phyloP scores from a whole-genome alignment of 2,797 vertebrate species.

The Coilia nasus region DNA sequence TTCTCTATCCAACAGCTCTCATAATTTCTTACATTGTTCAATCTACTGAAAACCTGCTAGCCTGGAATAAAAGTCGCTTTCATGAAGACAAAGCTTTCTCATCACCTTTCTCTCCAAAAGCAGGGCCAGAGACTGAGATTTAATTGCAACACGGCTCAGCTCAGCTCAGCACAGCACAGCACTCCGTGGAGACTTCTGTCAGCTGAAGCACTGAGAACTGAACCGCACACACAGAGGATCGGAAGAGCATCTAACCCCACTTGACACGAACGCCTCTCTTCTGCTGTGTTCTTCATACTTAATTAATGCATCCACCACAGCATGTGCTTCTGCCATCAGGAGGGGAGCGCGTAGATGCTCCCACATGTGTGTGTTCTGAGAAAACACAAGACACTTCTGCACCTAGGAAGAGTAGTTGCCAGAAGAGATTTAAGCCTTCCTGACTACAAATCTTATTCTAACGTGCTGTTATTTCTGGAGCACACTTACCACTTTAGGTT shows the following conservation, averaged over 20 bases:
- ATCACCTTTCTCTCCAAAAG: conserved; percentile 44
- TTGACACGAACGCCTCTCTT: not conserved
- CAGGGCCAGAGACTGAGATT: conserved; percentile 39
- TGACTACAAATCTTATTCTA: too few relatives aligned
- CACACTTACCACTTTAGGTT: too few relatives aligned
- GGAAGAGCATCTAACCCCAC: conserved; percentile 20
- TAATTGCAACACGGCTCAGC: conserved; percentile 38
- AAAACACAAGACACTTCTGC: too few relatives aligned
- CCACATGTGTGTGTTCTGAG: too few relatives aligned
- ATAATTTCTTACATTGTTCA: conserved; percentile 16
- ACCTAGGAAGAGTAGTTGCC: too few relatives aligned
- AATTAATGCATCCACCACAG: not conserved
- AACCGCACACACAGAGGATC: conserved; percentile 27
- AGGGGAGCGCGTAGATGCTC: too few relatives aligned
- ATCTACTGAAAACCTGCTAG: conserved; percentile 34
- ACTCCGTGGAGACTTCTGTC: conserved; percentile 30
- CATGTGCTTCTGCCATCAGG: not conserved
- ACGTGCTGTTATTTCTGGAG: too few relatives aligned
- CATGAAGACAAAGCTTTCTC: conserved; percentile 47
- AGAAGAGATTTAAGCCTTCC: too few relatives aligned
- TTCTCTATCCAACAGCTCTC: not conserved
- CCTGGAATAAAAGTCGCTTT: conserved; percentile 48
- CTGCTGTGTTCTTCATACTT: not conserved
- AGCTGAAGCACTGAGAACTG: conserved; percentile 16
- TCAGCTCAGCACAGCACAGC: not conserved